Evolutionary conservation across 2,113 vertebrate species (phyloP).

Genomic region (Peromyscus maniculatus): DNA sequence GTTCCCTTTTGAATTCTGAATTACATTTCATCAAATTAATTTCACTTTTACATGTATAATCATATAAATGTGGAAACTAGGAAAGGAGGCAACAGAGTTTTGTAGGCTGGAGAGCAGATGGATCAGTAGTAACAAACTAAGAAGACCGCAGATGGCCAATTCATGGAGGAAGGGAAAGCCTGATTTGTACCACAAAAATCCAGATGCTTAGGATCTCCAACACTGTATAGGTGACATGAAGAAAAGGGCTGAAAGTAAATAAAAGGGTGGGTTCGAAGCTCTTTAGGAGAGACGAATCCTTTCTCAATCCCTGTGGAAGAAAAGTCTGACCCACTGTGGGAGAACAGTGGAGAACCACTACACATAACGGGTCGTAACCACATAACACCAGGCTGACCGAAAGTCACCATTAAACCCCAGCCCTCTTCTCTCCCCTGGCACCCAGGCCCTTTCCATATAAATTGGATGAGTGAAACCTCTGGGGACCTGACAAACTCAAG

Average conservation of each 20-base stretch:
- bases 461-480: not conserved
- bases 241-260: not conserved
- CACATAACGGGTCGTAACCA: not conserved
- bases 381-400: not conserved
- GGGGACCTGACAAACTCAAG: not conserved
- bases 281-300: not conserved
- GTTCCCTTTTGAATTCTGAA: not conserved
- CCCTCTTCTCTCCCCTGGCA: not conserved
- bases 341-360: conserved; percentile 39
- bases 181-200: conserved; percentile 26
- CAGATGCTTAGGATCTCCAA: not conserved
- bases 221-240: not conserved
- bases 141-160: not conserved
- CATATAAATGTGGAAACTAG: not conserved
- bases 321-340: not conserved
- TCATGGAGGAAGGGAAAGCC: not conserved
- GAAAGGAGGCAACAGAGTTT: conserved; percentile 30
- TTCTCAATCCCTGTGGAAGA: not conserved
- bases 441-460: not conserved
- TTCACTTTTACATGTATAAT: conserved; percentile 50
- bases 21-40: conserved; percentile 20
- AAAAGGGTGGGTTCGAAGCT: not conserved
- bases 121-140: not conserved
- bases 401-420: not conserved
- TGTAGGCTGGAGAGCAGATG: not conserved